Evolutionary conservation across 1,140 invertebrate species (phyloP).

Genomic region (Cydia strobilella): DNA sequence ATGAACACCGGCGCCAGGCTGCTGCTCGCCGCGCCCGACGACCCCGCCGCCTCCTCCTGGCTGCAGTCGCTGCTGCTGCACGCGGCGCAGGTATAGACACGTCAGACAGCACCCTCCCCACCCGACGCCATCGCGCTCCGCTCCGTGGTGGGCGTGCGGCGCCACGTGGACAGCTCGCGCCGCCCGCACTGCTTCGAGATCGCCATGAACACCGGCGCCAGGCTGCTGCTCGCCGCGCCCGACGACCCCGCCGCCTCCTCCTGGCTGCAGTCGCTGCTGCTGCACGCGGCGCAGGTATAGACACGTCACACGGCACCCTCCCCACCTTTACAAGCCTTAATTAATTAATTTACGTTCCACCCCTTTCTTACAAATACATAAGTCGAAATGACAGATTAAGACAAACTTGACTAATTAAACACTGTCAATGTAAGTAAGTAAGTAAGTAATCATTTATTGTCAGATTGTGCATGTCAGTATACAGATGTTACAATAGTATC

Average conservation of each 20-base stretch:
- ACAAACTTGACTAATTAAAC: no score
- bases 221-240: constrained; percentile 88
- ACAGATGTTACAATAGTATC: no score
- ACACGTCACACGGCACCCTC: background rate
- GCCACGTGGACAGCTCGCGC: no score
- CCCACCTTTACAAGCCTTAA: no score
- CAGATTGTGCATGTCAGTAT: no score
- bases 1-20: constrained; percentile 73
- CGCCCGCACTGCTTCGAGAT: constrained; percentile 93
- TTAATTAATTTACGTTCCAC: no score
- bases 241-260: constrained; percentile 91
- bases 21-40: constrained; percentile 91
- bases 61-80: constrained; percentile 87
- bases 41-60: constrained; percentile 92
- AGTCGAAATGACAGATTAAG: no score
- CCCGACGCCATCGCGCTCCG: no score
- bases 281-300: constrained; percentile 76
- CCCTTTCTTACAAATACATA: no score
- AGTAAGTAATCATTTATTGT: no score
- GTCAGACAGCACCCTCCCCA: constrained; percentile 52
- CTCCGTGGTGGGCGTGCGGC: no score
- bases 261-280: constrained; percentile 90
- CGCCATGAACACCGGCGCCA: constrained; percentile 82
- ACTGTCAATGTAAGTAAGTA: no score
- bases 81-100: constrained; percentile 68